phyloP scores from a whole-genome alignment of 2,797 vertebrate genomes.

The Arrhamphus sclerolepis region DNA sequence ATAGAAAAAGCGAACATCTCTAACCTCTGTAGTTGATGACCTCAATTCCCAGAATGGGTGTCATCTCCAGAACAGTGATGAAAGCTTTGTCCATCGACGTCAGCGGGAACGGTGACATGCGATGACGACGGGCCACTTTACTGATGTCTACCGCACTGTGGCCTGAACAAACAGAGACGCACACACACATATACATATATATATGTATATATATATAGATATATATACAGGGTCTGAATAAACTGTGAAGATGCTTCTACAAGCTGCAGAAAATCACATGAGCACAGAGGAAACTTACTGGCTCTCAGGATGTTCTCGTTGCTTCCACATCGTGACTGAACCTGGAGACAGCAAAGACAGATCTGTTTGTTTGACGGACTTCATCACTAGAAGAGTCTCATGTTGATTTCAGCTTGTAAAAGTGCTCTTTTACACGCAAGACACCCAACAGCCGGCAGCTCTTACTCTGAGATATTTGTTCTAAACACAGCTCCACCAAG shows the following conservation, averaged over 20 bases:
- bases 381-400: too few species aligned
- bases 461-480: too few species aligned
- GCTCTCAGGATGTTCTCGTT: constrained; percentile 99
- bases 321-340: constrained; percentile 98
- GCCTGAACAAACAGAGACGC: constrained; percentile 84
- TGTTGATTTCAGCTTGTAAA: too few species aligned
- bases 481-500: too few species aligned
- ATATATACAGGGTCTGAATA: neutral
- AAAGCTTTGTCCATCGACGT: constrained; percentile 99
- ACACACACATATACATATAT: constrained; percentile 10
- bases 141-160: constrained; percentile 99
- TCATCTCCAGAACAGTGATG: constrained; percentile 99
- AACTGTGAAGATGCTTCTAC: neutral
- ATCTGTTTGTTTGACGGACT: constrained; percentile 8
- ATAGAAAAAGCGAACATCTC: too few species aligned
- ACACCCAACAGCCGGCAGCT: too few species aligned
- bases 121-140: constrained; percentile 96
- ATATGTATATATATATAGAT: too few species aligned
- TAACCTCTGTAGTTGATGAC: constrained; percentile 97
- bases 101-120: constrained; percentile 97
- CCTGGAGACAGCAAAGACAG: constrained; percentile 79
- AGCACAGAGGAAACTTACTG: constrained; percentile 84
- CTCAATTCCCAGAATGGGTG: constrained; percentile 96
- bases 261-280: too few species aligned
- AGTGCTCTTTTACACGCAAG: too few species aligned